Conservation (phyloP, 2,113 vertebrate genomes). For the Choloepus hoffmanni region DNA sequence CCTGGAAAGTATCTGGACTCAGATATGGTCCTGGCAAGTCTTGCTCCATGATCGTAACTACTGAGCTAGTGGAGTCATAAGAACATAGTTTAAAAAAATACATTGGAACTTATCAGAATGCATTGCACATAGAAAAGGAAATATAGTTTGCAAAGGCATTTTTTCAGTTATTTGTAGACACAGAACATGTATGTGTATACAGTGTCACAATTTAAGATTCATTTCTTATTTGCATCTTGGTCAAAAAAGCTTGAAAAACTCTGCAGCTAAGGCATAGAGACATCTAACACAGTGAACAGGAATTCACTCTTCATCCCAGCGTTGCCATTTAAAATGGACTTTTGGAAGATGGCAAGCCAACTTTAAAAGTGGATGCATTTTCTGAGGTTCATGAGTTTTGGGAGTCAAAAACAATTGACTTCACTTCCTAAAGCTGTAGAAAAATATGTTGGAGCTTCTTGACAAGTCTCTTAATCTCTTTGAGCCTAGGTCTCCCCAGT, state of each 20-base stretch:
- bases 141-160: background rate
- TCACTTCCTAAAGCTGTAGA: background rate
- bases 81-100: background rate
- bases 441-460: background rate
- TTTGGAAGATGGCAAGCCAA: background rate
- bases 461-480: background rate
- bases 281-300: background rate
- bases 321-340: background rate
- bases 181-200: background rate
- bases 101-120: background rate
- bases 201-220: background rate
- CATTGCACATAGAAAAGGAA: background rate
- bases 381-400: background rate
- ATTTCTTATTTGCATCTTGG: background rate
- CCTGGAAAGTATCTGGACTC: background rate
- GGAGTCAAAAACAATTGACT: background rate
- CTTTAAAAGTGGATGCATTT: background rate
- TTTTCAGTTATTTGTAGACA: background rate
- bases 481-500: background rate
- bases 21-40: background rate
- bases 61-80: background rate
- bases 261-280: background rate
- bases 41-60: background rate
- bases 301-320: background rate
- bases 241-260: background rate